Conservation (phyloP, 2,113 vertebrate genomes). For the Antennarius striatus region DNA sequence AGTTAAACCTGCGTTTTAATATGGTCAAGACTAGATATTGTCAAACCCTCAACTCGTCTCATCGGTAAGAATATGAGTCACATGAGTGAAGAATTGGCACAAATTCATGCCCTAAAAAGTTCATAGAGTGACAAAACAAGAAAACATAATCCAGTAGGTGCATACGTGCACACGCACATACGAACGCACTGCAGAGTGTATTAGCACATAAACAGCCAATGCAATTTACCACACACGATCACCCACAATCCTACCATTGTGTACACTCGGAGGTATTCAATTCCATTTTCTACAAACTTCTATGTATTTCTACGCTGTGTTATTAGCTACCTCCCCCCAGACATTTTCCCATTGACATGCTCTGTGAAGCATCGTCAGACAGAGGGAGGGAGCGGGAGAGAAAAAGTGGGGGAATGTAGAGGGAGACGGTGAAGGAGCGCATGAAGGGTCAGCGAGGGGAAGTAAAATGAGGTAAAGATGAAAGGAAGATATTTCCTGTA, state of each 20-base stretch:
- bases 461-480: background rate
- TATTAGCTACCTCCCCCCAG: slow-evolving; percentile 65
- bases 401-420: background rate
- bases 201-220: slow-evolving; percentile 5
- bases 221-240: slow-evolving; percentile 22
- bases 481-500: too few species aligned
- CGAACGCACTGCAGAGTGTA: slow-evolving; percentile 12
- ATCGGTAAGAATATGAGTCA: too few species aligned
- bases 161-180: background rate
- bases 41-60: too few species aligned
- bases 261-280: slow-evolving; percentile 47
- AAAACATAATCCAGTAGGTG: background rate
- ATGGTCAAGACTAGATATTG: too few species aligned
- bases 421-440: background rate
- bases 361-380: slow-evolving; percentile 54
- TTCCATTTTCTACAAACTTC: slow-evolving; percentile 56
- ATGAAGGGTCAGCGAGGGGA: background rate
- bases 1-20: too few species aligned
- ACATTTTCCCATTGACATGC: slow-evolving; percentile 74
- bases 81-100: background rate
- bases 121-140: background rate
- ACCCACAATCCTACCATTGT: slow-evolving; percentile 33
- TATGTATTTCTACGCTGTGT: slow-evolving; percentile 54
- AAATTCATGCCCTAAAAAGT: background rate
- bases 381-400: background rate